These are phyloP conservation scores for Tachina fera DNA, from an alignment of 2,888 invertebrate species.

Conservation along the genomic window DNA sequence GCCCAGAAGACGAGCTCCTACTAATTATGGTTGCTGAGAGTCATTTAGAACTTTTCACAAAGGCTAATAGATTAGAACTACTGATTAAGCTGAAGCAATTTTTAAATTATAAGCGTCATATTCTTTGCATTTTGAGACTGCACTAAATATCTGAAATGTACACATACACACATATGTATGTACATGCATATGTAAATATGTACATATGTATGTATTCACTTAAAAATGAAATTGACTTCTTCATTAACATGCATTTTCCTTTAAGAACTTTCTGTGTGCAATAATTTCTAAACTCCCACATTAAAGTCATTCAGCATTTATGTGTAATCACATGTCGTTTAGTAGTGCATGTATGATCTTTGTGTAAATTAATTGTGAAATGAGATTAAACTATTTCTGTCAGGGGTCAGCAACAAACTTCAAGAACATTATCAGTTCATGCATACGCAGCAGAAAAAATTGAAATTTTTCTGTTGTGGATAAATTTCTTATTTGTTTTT, in stretches of 20 bases:
- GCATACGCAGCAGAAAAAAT: constrained; percentile 8
- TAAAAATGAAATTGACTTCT: background rate
- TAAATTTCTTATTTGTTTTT: background rate
- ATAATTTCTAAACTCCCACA: constrained; percentile 35
- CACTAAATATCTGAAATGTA: background rate
- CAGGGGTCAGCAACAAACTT: constrained; percentile 3
- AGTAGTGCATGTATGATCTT: background rate
- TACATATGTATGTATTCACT: no score
- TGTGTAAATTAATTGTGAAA: constrained; percentile 48
- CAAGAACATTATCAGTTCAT: background rate
- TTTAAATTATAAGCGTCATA: background rate
- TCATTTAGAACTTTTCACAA: no score
- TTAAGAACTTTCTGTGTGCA: background rate
- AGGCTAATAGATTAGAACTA: no score
- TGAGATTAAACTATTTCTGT: constrained; percentile 35
- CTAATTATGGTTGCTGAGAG: no score
- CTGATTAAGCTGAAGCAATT: background rate
- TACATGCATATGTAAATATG: no score
- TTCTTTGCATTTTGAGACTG: background rate
- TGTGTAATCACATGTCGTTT: constrained; percentile 38
- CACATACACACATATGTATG: background rate
- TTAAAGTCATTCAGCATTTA: constrained; percentile 22
- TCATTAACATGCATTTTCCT: background rate
- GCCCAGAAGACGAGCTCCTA: no score
- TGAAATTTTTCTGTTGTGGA: constrained; percentile 27